These are phyloP conservation scores for Palythoa caribaeorum DNA, from an alignment of 92 coral and sea anemone genomes.

Conservation along the genomic window DNA sequence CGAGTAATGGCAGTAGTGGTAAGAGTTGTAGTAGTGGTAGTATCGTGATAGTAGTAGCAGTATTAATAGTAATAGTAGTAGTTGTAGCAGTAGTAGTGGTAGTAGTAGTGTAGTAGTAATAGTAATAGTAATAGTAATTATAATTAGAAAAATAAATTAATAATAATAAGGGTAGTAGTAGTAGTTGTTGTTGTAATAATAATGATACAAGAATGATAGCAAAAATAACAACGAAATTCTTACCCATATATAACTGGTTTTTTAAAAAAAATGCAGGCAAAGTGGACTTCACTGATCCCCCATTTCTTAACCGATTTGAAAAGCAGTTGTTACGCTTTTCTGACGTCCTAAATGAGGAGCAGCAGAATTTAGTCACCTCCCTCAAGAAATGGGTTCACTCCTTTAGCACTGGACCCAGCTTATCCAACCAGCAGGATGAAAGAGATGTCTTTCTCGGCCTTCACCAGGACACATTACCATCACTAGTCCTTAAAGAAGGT, in stretches of 20 bases:
- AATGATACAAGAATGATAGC: not conserved
- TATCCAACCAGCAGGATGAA: slow-evolving; percentile 40
- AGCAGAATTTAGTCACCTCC: slow-evolving; percentile 28
- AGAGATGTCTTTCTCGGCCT: slow-evolving; percentile 54
- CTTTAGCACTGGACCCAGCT: slow-evolving; percentile 26
- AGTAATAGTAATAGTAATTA: too few species aligned
- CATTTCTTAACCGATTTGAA: slow-evolving; percentile 66
- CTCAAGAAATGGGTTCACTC: slow-evolving; percentile 44
- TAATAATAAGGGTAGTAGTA: not conserved
- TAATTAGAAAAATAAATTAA: too few species aligned
- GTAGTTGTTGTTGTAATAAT: not conserved
- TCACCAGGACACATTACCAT: slow-evolving; percentile 51
- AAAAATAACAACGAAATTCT: not conserved
- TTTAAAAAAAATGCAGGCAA: slow-evolving; percentile 17
- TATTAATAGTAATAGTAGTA: too few species aligned
- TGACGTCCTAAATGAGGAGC: slow-evolving; percentile 45
- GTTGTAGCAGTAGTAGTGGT: too few species aligned
- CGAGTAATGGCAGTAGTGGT: too few species aligned
- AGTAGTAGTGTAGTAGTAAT: too few species aligned
- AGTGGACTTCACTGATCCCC: slow-evolving; percentile 58
- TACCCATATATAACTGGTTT: too few species aligned
- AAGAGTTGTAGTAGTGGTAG: too few species aligned
- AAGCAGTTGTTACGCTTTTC: slow-evolving; percentile 59
- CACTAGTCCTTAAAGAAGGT: slow-evolving; percentile 45
- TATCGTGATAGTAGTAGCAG: too few species aligned